Evolutionary conservation across 2,888 invertebrate species (phyloP).

Genomic region (Drosophila pegasa): DNA sequence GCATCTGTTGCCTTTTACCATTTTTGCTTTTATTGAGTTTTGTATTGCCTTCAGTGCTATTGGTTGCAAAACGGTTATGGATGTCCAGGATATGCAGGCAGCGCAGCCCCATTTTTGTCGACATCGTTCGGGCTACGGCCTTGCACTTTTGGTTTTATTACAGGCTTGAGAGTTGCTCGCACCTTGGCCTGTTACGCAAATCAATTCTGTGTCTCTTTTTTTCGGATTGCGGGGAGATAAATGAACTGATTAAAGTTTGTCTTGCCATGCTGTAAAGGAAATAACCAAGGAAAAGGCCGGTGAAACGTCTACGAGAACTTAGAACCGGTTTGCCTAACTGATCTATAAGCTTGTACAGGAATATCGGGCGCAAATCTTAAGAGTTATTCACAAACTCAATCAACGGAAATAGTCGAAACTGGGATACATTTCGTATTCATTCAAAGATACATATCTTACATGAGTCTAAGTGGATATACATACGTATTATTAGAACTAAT

Average conservation of each 20-base stretch:
- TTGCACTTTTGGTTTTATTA: constrained; percentile 88
- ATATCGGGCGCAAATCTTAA: constrained; percentile 52
- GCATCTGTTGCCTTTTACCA: constrained; percentile 22
- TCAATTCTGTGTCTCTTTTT: constrained; percentile 9
- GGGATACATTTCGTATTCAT: constrained; percentile 36
- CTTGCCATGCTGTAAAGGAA: constrained; percentile 79
- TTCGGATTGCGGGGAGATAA: constrained; percentile 13
- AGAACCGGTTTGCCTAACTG: constrained; percentile 61
- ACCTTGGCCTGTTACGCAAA: constrained; percentile 72
- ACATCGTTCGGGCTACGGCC: constrained; percentile 21
- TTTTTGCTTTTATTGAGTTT: constrained; percentile 46
- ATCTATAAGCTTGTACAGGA: constrained; percentile 26
- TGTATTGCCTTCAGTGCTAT: constrained; percentile 92
- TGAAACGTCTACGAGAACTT: constrained; percentile 64
- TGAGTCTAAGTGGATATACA: constrained; percentile 55
- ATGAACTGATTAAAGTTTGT: constrained; percentile 25
- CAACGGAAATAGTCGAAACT: constrained; percentile 30
- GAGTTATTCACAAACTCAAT: constrained; percentile 19
- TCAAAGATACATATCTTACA: constrained; percentile 48
- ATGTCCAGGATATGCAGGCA: constrained; percentile 84
- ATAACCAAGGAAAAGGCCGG: constrained; percentile 66
- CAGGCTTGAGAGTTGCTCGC: constrained; percentile 89
- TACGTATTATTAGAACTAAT: constrained; percentile 63
- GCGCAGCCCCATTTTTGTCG: not conserved
- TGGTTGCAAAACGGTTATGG: constrained; percentile 89